phyloP scores from a whole-genome alignment of 2,797 vertebrate species.

The Craterocephalus amniculus region DNA sequence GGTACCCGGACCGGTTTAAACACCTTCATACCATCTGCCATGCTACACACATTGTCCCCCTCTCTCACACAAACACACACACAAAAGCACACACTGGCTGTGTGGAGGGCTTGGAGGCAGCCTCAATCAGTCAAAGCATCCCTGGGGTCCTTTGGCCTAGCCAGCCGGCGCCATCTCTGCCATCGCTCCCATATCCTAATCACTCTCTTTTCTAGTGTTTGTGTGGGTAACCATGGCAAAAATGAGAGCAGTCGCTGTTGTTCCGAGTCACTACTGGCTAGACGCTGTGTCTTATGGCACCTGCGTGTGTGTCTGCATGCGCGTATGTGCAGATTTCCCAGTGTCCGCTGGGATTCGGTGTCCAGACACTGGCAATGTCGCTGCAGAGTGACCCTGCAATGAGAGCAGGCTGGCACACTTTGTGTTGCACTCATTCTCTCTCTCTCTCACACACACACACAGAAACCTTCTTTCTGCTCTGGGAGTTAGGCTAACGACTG shows the following conservation, averaged over 20 bases:
- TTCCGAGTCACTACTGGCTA: conserved; percentile 57
- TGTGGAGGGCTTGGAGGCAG: conserved; percentile 56
- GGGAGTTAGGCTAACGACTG: conserved; percentile 63
- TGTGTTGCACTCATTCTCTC: conserved; percentile 28
- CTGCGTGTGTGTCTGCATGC: conserved; percentile 29
- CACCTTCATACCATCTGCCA: conserved; percentile 67
- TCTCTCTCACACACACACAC: conserved; percentile 7
- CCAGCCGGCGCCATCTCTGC: conserved; percentile 60
- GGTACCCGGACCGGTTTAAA: conserved; percentile 60
- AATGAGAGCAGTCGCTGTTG: conserved; percentile 59
- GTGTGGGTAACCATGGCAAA: conserved; percentile 48
- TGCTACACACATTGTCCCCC: conserved; percentile 12
- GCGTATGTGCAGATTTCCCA: conserved; percentile 35
- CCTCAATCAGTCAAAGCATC: conserved; percentile 72
- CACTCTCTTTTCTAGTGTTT: conserved; percentile 43
- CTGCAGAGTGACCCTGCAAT: conserved; percentile 65
- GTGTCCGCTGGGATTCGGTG: conserved; percentile 38
- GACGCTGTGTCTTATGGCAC: conserved; percentile 50
- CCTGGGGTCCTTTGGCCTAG: conserved; percentile 58
- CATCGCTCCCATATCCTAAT: conserved; percentile 62
- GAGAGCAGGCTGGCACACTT: conserved; percentile 37
- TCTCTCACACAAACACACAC: conserved; percentile 10
- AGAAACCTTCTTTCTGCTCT: conserved; percentile 37
- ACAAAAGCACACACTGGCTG: conserved; percentile 18
- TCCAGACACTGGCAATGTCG: conserved; percentile 53